Evolutionary conservation across 2,113 vertebrate species (phyloP), one percentile per base, ranked within the genome.

Genomic region (Pteropus alecto): DNA sequence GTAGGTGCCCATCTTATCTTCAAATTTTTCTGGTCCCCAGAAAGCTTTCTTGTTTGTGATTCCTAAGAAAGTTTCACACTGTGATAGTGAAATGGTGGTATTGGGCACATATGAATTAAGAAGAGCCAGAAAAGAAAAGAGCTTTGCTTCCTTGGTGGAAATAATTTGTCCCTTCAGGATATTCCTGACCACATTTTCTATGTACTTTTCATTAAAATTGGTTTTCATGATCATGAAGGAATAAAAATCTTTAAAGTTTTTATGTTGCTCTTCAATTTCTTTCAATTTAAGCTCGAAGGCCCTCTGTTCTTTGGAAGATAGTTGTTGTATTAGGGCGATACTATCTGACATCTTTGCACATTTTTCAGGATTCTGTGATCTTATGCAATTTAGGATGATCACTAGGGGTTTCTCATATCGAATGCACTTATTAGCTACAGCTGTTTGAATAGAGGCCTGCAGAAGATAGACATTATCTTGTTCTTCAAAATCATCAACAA

Each of bases 221-320:
- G 94, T 98, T 98, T 99, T 99, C 98, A 99, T 98, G 94, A 99
- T 99, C 99, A 99, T 99, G 96, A 99, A 99, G 21, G 98, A 99
- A 98, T 99, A 99, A 96, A 99, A 99, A 19, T 98, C 99, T 95
- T 99, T 97, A 87, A 98, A 96, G 87, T 99, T 98, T 67, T 97
- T 79, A 95, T 99, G 90, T 0, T 96, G 92, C 65, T 98, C 92
- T 97, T 99, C 98, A 92, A 99, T 99, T 98, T 98, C 98, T 43
- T 98, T 76, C 43, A 99, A 91, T 97, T 99, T 99, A 85, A 97
- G 79, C 73, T 99, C 98, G 98, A 99, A 99, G 56, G 94, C 97
- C 76, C 93, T 98, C 97, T 99, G 96, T 78, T 99, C 99, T 67
- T 89, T 98, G 8, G 43, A 10, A 65, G 98, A 98, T 30, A 99